These are phyloP conservation scores for Ardeotis arabs DNA, from an alignment of 2,113 vertebrate genomes.

Conservation along the genomic window DNA sequence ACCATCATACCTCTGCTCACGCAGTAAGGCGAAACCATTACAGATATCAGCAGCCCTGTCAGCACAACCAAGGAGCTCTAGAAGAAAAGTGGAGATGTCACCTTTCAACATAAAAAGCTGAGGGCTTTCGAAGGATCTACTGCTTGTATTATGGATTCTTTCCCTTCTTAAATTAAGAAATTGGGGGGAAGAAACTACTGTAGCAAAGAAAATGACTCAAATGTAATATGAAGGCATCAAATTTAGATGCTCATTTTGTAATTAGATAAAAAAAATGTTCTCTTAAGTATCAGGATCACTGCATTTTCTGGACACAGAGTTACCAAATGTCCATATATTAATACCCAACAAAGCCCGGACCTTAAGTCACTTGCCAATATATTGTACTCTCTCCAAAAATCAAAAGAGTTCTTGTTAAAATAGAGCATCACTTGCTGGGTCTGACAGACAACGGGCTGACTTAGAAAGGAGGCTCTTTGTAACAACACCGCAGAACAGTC, in stretches of 20 bases:
- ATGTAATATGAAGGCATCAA: not conserved
- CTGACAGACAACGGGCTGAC: not conserved
- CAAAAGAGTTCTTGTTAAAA: not conserved
- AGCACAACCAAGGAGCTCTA: not conserved
- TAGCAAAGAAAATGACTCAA: not conserved
- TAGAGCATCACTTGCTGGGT: not conserved
- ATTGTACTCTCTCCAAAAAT: not conserved
- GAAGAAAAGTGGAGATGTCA: not conserved
- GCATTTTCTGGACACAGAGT: not conserved
- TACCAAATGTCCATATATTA: not conserved
- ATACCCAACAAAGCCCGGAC: not conserved
- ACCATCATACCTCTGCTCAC: not conserved
- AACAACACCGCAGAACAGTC: not conserved
- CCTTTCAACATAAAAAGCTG: not conserved
- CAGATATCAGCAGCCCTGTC: not conserved
- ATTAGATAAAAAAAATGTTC: not conserved
- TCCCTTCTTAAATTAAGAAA: not conserved
- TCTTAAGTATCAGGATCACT: not conserved
- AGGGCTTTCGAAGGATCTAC: not conserved
- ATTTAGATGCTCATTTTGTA: not conserved
- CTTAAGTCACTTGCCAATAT: not conserved
- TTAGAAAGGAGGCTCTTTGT: not conserved
- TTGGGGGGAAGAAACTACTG: not conserved
- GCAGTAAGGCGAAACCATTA: not conserved
- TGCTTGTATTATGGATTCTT: not conserved